phyloP scores from a whole-genome alignment of 1,140 invertebrate species.

The Plodia interpunctella region DNA sequence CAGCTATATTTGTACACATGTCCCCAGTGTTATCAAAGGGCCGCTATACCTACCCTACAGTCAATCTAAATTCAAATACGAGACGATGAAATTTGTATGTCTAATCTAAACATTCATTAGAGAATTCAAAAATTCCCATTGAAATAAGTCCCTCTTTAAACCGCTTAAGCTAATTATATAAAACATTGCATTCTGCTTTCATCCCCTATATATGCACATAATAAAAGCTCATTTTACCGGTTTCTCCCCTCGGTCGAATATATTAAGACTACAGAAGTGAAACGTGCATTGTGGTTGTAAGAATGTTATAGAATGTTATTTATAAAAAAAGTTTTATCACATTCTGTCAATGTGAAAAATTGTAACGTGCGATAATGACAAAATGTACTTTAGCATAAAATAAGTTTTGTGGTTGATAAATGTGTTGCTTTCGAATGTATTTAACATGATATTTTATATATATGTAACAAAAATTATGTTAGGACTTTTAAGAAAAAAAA shows the following conservation, averaged over 20 bases:
- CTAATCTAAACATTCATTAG: conserved; percentile 73
- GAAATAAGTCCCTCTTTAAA: conserved; percentile 43
- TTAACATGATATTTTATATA: too few species aligned
- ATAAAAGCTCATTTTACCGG: conserved; percentile 40
- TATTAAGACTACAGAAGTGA: not conserved
- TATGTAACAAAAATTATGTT: too few species aligned
- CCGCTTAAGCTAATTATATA: conserved; percentile 69
- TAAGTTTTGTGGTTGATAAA: too few species aligned
- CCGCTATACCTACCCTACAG: conserved; percentile 37
- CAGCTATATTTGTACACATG: conserved; percentile 61
- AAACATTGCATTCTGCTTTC: conserved; percentile 41
- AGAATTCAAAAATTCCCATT: conserved; percentile 56
- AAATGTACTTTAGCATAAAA: too few species aligned
- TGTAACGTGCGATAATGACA: too few species aligned
- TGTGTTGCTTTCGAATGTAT: too few species aligned
- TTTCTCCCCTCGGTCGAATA: conserved; percentile 30
- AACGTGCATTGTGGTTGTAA: too few species aligned
- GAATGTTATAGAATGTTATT: too few species aligned
- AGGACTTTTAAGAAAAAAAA: too few species aligned
- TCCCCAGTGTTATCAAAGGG: conserved; percentile 43
- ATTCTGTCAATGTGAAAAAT: too few species aligned
- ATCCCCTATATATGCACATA: conserved; percentile 39
- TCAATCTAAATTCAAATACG: conserved; percentile 69
- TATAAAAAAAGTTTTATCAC: too few species aligned
- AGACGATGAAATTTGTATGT: conserved; percentile 55